phyloP scores from a whole-genome alignment of 1,140 invertebrate species.

The Batillaria attramentaria region DNA sequence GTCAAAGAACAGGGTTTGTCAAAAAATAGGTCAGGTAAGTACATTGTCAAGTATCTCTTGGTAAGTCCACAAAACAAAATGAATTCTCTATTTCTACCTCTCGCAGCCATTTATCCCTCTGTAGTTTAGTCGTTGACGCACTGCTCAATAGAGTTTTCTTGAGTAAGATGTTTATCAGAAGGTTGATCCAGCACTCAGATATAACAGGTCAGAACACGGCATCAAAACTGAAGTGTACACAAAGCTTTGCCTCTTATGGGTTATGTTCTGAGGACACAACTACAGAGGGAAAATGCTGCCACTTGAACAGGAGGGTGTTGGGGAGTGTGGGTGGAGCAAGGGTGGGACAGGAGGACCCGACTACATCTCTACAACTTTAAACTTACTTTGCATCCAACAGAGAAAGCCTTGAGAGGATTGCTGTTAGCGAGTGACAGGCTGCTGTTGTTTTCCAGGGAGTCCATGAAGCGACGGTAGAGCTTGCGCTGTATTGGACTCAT shows the following conservation, averaged over 20 bases:
- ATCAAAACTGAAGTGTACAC: no score
- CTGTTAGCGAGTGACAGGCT: constrained; percentile 75
- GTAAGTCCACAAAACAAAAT: background rate
- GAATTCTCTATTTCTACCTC: background rate
- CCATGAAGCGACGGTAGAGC: constrained; percentile 80
- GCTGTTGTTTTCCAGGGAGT: constrained; percentile 53
- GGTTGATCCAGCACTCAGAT: no score
- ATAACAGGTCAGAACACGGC: no score
- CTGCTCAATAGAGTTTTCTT: no score
- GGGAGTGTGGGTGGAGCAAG: background rate
- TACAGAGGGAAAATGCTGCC: no score
- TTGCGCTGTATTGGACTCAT: constrained; percentile 88
- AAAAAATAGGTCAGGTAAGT: background rate
- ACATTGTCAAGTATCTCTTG: background rate
- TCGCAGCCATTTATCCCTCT: no score
- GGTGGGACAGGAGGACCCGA: background rate
- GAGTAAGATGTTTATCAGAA: no score
- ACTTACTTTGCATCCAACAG: constrained; percentile 94
- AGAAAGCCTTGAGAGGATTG: constrained; percentile 98
- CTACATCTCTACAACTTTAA: background rate
- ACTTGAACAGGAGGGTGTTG: background rate
- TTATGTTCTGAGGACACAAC: no score
- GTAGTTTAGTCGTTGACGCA: no score
- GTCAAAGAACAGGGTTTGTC: no score
- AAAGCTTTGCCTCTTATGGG: no score